Conservation (phyloP, 2,113 vertebrate genomes). For the Triplophysa dalaica region DNA sequence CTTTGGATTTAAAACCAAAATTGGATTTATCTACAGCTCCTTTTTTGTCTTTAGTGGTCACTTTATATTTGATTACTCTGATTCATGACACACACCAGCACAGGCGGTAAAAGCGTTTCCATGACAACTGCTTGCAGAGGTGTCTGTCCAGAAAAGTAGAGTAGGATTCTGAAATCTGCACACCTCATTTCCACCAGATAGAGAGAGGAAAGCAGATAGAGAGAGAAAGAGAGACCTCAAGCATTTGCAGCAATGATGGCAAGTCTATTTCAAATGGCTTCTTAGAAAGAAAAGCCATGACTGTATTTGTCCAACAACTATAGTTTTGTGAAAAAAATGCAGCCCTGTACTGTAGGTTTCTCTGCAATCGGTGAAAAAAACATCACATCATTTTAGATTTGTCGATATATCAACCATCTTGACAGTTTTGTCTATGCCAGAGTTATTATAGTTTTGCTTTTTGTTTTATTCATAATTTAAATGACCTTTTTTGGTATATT, state of each 20-base stretch:
- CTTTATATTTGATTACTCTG: slow-evolving; percentile 52
- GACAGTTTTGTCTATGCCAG: too few species aligned
- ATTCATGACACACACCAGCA: slow-evolving; percentile 48
- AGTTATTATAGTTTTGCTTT: too few species aligned
- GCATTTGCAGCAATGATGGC: slow-evolving; percentile 18
- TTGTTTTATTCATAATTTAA: too few species aligned
- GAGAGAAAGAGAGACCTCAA: neutral
- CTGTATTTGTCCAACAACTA: slow-evolving; percentile 32
- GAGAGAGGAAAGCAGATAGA: too few species aligned
- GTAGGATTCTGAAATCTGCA: slow-evolving; percentile 57
- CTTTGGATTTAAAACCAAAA: neutral
- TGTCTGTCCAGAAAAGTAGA: slow-evolving; percentile 53
- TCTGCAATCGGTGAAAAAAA: neutral
- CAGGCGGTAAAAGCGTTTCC: slow-evolving; percentile 63
- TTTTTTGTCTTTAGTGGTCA: slow-evolving; percentile 19
- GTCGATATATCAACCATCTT: too few species aligned
- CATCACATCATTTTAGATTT: neutral
- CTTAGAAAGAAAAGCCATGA: too few species aligned
- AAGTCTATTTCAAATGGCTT: neutral
- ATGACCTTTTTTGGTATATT: too few species aligned
- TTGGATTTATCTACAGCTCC: slow-evolving; percentile 8
- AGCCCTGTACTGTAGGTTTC: neutral
- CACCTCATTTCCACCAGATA: slow-evolving; percentile 46
- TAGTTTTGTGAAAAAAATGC: slow-evolving; percentile 1
- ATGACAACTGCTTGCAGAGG: slow-evolving; percentile 63